Evolutionary conservation across 2,888 invertebrate genomes (phyloP).

Genomic region (Dryobotodes eremita): DNA sequence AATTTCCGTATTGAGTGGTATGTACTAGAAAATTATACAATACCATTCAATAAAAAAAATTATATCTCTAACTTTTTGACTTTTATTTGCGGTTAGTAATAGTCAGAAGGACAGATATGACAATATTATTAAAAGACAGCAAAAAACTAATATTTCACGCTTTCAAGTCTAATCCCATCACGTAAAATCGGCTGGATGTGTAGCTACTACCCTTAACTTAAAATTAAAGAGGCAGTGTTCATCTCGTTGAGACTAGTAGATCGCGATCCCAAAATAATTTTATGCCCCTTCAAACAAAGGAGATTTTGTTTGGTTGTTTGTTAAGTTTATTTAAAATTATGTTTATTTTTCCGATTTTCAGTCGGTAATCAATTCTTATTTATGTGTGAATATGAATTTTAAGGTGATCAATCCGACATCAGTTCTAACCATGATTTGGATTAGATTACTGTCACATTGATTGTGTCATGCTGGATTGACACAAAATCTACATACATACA

Average conservation of each 20-base stretch:
- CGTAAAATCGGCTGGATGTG: background rate
- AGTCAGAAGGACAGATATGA: background rate
- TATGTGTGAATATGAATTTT: background rate
- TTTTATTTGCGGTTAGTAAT: background rate
- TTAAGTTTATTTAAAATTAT: background rate
- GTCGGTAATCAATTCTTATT: no score
- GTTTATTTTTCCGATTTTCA: background rate
- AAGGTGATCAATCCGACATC: no score
- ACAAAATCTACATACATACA: background rate
- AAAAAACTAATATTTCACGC: no score
- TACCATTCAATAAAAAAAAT: no score
- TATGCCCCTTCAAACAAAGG: background rate
- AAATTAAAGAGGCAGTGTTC: background rate
- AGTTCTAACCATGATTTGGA: background rate
- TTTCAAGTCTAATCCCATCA: background rate
- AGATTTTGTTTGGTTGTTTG: no score
- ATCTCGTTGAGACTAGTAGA: background rate
- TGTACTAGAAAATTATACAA: background rate
- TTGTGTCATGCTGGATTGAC: background rate
- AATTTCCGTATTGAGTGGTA: background rate
- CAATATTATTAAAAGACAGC: background rate
- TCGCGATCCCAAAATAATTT: background rate
- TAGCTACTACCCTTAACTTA: background rate
- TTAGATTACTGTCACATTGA: background rate
- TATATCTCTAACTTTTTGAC: background rate